Percentiles rank a stretch among this genome's conserved stretches.
Conservation (phyloP, 2,888 invertebrate species). For the Stegophylla sp. region DNA sequence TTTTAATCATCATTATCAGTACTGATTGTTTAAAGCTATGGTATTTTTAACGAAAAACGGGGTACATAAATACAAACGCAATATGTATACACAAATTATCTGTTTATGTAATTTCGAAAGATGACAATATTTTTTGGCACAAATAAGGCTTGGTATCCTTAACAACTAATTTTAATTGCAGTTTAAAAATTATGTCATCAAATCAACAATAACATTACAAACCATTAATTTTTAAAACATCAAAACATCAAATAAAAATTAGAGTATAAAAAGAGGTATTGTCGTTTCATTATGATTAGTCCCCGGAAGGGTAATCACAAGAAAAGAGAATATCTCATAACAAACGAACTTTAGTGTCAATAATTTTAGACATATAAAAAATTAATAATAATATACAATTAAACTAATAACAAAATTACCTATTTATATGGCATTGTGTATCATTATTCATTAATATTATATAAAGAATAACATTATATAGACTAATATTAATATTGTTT, state of each 20-base stretch:
- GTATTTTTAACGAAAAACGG: neutral
- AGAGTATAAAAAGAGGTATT: slow-evolving; percentile 50
- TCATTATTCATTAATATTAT: slow-evolving; percentile 39
- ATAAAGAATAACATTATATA: slow-evolving; percentile 33
- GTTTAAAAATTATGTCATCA: slow-evolving; percentile 33
- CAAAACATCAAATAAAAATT: slow-evolving; percentile 18
- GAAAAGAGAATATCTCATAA: slow-evolving; percentile 57
- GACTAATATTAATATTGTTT: slow-evolving; percentile 39
- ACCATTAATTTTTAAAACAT: slow-evolving; percentile 8
- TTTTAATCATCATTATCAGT: no score
- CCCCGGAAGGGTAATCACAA: slow-evolving; percentile 24
- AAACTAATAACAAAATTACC: slow-evolving; percentile 55
- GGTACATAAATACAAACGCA: neutral
- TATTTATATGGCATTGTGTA: slow-evolving; percentile 56
- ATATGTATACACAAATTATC: slow-evolving; percentile 10
- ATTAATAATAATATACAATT: slow-evolving; percentile 54
- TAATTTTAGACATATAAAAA: slow-evolving; percentile 22
- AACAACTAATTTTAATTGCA: slow-evolving; percentile 50
- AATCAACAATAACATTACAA: slow-evolving; percentile 27
- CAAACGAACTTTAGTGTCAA: slow-evolving; percentile 26
- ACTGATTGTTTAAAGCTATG: no score
- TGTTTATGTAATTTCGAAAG: slow-evolving; percentile 50
- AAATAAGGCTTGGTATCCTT: slow-evolving; percentile 54
- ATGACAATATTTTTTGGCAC: slow-evolving; percentile 57
- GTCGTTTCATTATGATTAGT: slow-evolving; percentile 56